phyloP scores from a whole-genome alignment of 2,888 invertebrate species.

The Odontocolon sp. region DNA sequence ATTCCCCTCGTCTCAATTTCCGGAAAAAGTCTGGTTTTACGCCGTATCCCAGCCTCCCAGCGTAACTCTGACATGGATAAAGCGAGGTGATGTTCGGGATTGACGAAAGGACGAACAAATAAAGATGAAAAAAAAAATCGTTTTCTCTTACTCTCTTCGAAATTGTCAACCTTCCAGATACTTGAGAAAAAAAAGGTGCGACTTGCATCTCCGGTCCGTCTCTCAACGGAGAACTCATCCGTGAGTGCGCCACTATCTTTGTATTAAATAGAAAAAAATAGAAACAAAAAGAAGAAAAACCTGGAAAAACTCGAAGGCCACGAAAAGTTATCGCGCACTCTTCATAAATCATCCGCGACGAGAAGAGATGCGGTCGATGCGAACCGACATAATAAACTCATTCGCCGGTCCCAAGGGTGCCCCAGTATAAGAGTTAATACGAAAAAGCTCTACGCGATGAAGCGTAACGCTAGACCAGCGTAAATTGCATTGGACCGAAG shows the following conservation, averaged over 20 bases:
- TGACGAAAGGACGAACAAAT: neutral
- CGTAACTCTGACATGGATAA: neutral
- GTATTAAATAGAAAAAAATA: neutral
- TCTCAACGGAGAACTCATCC: neutral
- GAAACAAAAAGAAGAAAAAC: neutral
- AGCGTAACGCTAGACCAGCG: neutral
- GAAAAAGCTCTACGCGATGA: slow-evolving; percentile 24
- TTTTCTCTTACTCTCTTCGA: slow-evolving; percentile 5
- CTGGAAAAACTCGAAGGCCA: slow-evolving; percentile 14
- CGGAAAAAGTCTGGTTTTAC: slow-evolving; percentile 13
- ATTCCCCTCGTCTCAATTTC: slow-evolving; percentile 18
- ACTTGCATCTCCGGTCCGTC: neutral
- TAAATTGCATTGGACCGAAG: slow-evolving; percentile 35
- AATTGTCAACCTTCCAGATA: slow-evolving; percentile 16
- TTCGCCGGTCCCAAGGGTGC: slow-evolving; percentile 39
- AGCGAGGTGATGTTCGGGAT: slow-evolving; percentile 1
- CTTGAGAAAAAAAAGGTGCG: neutral
- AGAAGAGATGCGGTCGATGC: slow-evolving; percentile 37
- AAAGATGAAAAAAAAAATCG: neutral
- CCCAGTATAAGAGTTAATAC: slow-evolving; percentile 3
- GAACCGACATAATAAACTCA: slow-evolving; percentile 54
- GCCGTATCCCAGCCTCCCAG: neutral
- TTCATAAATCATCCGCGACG: slow-evolving; percentile 54
- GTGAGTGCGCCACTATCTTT: neutral
- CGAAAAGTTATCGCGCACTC: slow-evolving; percentile 47